Evolutionary conservation across 2,888 invertebrate species (phyloP).

Genomic region (Leistus spinibarbis): DNA sequence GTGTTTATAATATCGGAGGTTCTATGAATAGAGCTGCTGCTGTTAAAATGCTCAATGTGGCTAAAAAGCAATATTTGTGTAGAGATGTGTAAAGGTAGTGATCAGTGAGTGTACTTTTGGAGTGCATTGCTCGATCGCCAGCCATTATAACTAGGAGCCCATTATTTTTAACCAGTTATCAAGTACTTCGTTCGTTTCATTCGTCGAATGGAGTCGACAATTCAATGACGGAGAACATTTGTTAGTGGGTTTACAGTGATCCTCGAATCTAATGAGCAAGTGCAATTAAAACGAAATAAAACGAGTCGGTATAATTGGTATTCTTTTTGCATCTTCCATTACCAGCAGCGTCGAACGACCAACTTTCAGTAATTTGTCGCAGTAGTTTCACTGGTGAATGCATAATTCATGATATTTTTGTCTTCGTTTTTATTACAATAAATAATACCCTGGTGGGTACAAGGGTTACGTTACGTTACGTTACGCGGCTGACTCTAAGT

Average conservation of each 20-base stretch:
- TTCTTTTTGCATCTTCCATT: slow-evolving; percentile 37
- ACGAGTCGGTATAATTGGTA: slow-evolving; percentile 34
- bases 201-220: background rate
- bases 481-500: background rate
- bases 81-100: too few relatives aligned
- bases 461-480: background rate
- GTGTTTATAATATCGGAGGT: too few relatives aligned
- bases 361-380: slow-evolving; percentile 39
- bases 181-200: slow-evolving; percentile 20
- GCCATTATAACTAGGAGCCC: slow-evolving; percentile 29
- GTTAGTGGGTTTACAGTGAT: slow-evolving; percentile 18
- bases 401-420: slow-evolving; percentile 40
- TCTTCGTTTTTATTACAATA: slow-evolving; percentile 39
- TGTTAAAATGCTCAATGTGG: too few relatives aligned
- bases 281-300: slow-evolving; percentile 37
- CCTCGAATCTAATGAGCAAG: slow-evolving; percentile 36
- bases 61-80: too few relatives aligned
- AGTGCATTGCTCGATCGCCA: background rate
- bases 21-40: too few relatives aligned
- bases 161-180: slow-evolving; percentile 31
- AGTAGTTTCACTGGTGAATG: slow-evolving; percentile 27
- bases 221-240: slow-evolving; percentile 14
- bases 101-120: background rate
- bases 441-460: slow-evolving; percentile 19
- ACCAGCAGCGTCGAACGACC: slow-evolving; percentile 21